Conservation (phyloP, 2,113 vertebrate genomes). For the Syngnathoides biaculeatus region DNA sequence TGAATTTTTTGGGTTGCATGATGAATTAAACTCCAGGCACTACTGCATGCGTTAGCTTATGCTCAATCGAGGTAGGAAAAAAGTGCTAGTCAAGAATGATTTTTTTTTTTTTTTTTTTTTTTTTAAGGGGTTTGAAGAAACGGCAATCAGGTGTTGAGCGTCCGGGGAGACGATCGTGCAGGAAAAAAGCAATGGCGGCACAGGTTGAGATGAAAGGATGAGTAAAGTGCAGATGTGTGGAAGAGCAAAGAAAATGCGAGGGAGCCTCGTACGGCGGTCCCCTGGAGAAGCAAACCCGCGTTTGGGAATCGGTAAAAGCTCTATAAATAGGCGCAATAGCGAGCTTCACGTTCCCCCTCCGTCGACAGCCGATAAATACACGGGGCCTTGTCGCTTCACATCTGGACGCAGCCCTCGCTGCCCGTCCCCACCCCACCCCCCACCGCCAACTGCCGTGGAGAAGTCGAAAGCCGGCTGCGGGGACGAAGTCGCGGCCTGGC, state of each 20-base stretch:
- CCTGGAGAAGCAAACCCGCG: conserved; percentile 34
- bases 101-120: not conserved
- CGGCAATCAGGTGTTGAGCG: not conserved
- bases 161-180: conserved; percentile 9
- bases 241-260: conserved; percentile 28
- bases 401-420: conserved; percentile 41
- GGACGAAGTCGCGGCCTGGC: conserved; percentile 29
- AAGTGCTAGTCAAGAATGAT: not conserved
- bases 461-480: conserved; percentile 31
- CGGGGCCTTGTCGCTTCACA: conserved; percentile 61
- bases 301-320: conserved; percentile 62
- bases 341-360: conserved; percentile 56
- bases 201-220: not conserved
- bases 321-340: conserved; percentile 65
- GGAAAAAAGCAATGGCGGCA: not conserved
- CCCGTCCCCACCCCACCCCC: no score
- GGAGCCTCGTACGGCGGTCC: conserved; percentile 59
- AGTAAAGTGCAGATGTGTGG: conserved; percentile 11
- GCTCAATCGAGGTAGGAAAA: not conserved
- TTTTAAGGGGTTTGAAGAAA: not conserved
- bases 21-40: not conserved
- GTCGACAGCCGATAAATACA: conserved; percentile 69
- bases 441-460: no score
- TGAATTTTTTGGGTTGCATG: not conserved
- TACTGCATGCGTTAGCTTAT: not conserved